phyloP scores from a whole-genome alignment of 2,888 invertebrate species.

The Steinernema scapterisci region DNA sequence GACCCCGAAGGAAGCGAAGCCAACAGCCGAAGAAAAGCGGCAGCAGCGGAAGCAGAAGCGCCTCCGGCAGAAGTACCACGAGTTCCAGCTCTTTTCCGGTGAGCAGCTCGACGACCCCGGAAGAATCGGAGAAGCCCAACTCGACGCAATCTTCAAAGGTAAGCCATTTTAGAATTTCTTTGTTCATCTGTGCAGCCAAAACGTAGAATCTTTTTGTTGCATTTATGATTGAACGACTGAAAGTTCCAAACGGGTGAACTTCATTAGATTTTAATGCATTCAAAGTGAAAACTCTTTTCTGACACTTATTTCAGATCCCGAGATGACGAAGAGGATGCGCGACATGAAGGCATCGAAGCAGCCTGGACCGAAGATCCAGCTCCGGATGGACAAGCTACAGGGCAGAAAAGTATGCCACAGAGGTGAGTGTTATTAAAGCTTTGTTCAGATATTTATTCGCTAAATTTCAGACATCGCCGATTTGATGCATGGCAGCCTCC shows the following conservation, averaged over 20 bases:
- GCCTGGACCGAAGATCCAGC: background rate
- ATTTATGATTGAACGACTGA: too few relatives aligned
- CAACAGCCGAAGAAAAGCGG: background rate
- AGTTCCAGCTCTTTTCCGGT: slow-evolving; percentile 10
- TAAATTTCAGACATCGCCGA: background rate
- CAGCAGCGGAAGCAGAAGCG: background rate
- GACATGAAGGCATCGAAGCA: slow-evolving; percentile 3
- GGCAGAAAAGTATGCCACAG: slow-evolving; percentile 15
- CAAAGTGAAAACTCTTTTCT: background rate
- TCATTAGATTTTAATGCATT: too few relatives aligned
- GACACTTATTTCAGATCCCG: background rate
- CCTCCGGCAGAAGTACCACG: slow-evolving; percentile 8
- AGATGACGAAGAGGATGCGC: slow-evolving; percentile 8
- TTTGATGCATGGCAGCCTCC: background rate
- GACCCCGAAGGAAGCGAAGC: too few relatives aligned
- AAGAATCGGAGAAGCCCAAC: background rate
- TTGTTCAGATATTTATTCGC: background rate
- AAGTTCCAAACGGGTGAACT: too few relatives aligned
- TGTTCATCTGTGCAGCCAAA: too few relatives aligned
- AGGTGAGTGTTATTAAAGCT: background rate
- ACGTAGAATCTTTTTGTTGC: too few relatives aligned
- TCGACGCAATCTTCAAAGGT: background rate
- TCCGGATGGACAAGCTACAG: background rate
- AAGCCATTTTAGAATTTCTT: background rate
- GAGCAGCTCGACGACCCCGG: background rate